Conservation (phyloP, 2,797 vertebrate species). For the Yasuhikotakia modesta region DNA sequence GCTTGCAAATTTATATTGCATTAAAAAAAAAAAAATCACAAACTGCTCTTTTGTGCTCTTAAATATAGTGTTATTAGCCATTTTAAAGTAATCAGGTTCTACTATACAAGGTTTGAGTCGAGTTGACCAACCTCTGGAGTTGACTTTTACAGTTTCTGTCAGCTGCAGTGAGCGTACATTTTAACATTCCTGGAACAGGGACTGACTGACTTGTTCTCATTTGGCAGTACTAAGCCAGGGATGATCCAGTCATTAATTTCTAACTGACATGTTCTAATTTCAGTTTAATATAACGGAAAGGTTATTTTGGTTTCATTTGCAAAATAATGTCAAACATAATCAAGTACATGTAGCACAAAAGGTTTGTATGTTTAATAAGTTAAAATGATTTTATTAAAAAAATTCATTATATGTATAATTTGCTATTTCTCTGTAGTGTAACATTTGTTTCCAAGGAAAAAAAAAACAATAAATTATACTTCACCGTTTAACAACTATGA, state of each 20-base stretch:
- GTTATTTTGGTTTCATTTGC: constrained; percentile 34
- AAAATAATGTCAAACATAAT: constrained; percentile 34
- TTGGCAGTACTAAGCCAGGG: constrained; percentile 48
- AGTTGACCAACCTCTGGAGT: background rate
- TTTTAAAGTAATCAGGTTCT: too few species aligned
- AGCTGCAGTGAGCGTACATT: constrained; percentile 41
- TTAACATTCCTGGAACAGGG: constrained; percentile 33
- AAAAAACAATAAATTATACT: background rate
- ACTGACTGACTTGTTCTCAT: constrained; percentile 46
- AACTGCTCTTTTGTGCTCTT: too few species aligned
- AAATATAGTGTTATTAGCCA: too few species aligned
- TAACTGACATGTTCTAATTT: constrained; percentile 59
- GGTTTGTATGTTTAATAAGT: constrained; percentile 14
- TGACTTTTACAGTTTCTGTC: constrained; percentile 46
- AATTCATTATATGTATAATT: constrained; percentile 3
- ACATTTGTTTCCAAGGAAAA: background rate
- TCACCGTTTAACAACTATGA: background rate
- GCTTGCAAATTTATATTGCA: too few species aligned
- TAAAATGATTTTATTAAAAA: constrained; percentile 4
- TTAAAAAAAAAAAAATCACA: too few species aligned
- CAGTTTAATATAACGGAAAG: constrained; percentile 59
- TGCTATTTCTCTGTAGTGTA: background rate
- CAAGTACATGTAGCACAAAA: constrained; percentile 29
- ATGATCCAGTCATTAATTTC: constrained; percentile 40
- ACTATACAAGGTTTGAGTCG: too few species aligned